A percentile compares a stretch with the other conserved stretches of the same genome.
Evolutionary conservation across 2,888 invertebrate species (phyloP).

Genomic region (Cataglyphis livida): DNA sequence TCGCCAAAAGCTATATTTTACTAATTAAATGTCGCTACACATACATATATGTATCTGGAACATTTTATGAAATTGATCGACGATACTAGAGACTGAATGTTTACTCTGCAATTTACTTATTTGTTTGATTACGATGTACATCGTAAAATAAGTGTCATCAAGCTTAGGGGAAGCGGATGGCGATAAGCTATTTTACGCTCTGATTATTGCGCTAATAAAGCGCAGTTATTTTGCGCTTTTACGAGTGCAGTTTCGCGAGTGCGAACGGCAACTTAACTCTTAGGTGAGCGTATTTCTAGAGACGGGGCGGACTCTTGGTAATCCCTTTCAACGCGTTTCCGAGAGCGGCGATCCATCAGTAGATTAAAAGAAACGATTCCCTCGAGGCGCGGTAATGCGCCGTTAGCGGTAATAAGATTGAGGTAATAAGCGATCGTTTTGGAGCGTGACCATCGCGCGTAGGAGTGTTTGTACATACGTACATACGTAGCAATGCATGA

Average conservation of each 20-base stretch:
- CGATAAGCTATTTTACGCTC: conserved; percentile 43
- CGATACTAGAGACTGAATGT: too few species aligned
- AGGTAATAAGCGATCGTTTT: conserved; percentile 84
- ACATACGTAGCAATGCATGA: conserved; percentile 44
- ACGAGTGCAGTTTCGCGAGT: conserved; percentile 18
- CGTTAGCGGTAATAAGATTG: conserved; percentile 83
- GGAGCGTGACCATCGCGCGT: conserved; percentile 82
- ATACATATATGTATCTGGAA: neutral
- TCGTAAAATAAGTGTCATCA: conserved; percentile 27
- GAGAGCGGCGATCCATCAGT: conserved; percentile 56
- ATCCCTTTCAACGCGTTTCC: conserved; percentile 37
- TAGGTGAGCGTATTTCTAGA: conserved; percentile 27
- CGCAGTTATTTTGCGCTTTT: conserved; percentile 16
- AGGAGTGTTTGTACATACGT: conserved; percentile 51
- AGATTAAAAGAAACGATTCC: conserved; percentile 70
- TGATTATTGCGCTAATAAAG: conserved; percentile 34
- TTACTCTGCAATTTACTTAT: neutral
- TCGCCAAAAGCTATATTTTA: neutral
- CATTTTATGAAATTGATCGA: neutral
- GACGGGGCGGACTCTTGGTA: conserved; percentile 2
- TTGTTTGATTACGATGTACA: neutral
- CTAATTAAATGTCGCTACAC: neutral
- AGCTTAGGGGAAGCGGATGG: neutral
- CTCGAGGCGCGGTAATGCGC: conserved; percentile 73
- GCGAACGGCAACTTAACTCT: conserved; percentile 23